Base-by-base conservation (phyloP, 2,113 vertebrate species). In the Hucho hucho region DNA sequence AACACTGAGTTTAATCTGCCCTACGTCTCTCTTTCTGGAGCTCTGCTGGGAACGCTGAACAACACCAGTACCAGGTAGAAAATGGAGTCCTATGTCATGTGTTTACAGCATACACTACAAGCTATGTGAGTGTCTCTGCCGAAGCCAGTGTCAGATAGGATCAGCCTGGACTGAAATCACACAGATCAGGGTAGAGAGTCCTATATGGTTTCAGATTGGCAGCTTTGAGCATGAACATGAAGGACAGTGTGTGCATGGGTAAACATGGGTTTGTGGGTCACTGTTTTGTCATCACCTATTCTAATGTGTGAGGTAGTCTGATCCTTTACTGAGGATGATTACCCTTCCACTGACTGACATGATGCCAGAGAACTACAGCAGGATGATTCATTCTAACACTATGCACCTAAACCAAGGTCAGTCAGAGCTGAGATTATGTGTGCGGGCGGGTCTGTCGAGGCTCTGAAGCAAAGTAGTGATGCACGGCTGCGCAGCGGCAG, bases 381-480 rank as follows among this genome's bases (percentile, higher is more conserved):
- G 79, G 67, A 76, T 72, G 71, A 75, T 74, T 69, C 75, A 79
- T 87, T 80, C 84, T 74, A 76, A 75, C 37, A 46, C 64, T 80
- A 64, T 56, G 49, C 64, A 28, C 66, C 65, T 26, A 59, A 66
- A 43, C 46, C 78, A 72, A 78, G 72, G 83, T 85, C 83, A 80
- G 83, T 85, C 81, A 80, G 28, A 66, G 53, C 25, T 37, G 9
- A 13, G 73, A 72, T 70, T 63, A 72, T 63, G 22, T 29, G 11
- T 13, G 59, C 58, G 7, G 72, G 58, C 4, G 14, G 71, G 2
- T 67, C 65, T 20, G 20, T 67, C 14, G 58, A 61, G 6, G 9
- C 29, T 26, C 65, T 26, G 16, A 67, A 26, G 24, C 14, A 65
- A 14, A 28, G n/a, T 16, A 28, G 13, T 59, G 66, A 68, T 68